These are phyloP conservation scores for Myotis brandtii DNA, from an alignment of 2,113 vertebrate species.

Conservation along the genomic window DNA sequence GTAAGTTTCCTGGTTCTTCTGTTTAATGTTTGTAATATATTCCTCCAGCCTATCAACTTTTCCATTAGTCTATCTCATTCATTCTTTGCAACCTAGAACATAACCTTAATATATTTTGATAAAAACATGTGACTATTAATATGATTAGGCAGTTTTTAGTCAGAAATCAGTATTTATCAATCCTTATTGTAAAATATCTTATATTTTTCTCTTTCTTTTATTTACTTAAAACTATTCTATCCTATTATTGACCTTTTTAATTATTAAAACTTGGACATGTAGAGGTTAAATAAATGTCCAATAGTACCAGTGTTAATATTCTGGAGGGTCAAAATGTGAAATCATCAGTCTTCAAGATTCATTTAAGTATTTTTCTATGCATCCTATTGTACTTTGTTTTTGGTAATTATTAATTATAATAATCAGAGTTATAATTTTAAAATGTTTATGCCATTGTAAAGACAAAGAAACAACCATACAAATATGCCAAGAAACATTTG, in stretches of 20 bases:
- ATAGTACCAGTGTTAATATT: neutral
- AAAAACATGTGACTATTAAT: neutral
- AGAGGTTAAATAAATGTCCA: neutral
- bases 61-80: neutral
- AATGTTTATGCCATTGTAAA: neutral
- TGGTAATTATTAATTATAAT: neutral
- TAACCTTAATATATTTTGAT: neutral
- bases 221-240: neutral
- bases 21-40: neutral
- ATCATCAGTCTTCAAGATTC: neutral
- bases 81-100: neutral
- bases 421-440: neutral
- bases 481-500: neutral
- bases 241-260: neutral
- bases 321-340: neutral
- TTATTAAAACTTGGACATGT: neutral
- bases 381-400: neutral
- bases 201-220: neutral
- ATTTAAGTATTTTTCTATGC: neutral
- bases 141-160: neutral
- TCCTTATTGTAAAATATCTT: neutral
- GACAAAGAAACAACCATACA: neutral
- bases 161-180: neutral
- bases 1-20: neutral
- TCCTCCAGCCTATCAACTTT: neutral